phyloP scores from a whole-genome alignment of 2,797 vertebrate species.

The Sphaeramia orbicularis region DNA sequence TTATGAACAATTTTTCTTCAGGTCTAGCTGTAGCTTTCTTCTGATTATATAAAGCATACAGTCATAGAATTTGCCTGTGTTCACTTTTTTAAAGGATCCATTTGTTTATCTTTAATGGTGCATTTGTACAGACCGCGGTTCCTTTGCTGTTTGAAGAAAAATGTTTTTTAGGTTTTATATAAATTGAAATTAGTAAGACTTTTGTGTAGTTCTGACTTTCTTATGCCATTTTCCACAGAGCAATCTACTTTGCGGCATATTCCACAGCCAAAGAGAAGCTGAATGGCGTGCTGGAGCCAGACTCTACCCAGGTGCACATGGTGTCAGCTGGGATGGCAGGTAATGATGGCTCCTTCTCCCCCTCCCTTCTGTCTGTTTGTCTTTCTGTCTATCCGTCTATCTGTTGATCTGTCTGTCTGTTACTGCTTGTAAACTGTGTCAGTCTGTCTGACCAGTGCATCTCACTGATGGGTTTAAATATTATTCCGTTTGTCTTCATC shows the following conservation, averaged over 20 bases:
- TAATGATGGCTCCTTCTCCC: constrained; percentile 82
- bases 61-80: neutral
- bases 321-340: constrained; percentile 97
- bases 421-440: constrained; percentile 42
- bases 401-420: constrained; percentile 36
- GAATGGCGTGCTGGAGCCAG: constrained; percentile 92
- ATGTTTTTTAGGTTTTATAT: neutral
- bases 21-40: no score
- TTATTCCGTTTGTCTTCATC: constrained; percentile 47
- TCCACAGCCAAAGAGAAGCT: constrained; percentile 96
- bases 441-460: constrained; percentile 59
- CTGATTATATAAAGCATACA: neutral
- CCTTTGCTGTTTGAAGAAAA: no score
- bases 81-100: neutral
- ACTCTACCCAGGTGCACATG: constrained; percentile 98
- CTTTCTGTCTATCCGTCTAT: neutral
- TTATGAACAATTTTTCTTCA: no score
- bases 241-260: constrained; percentile 99
- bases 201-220: no score
- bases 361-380: constrained; percentile 41
- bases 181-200: no score
- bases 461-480: constrained; percentile 59
- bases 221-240: constrained; percentile 82
- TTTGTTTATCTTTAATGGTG: neutral
- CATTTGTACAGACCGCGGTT: neutral